Conservation (phyloP, 2,113 vertebrate species). For the Shinisaurus crocodilurus region DNA sequence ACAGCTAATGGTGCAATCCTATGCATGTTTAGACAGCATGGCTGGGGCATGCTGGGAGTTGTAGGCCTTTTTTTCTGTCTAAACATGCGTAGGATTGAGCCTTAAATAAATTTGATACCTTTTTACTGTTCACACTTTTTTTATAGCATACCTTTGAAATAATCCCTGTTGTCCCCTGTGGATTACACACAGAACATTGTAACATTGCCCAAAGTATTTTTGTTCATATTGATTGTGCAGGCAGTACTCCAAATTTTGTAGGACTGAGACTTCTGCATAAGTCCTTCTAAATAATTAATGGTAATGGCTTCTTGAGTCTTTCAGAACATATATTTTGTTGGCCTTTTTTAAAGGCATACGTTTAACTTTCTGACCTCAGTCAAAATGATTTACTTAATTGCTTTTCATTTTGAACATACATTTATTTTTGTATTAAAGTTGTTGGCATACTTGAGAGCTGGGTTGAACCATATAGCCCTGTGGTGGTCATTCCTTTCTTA, state of each 20-base stretch:
- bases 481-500: background rate
- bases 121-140: background rate
- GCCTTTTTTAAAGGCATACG: background rate
- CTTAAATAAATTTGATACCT: no score
- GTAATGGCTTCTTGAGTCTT: background rate
- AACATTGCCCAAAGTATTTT: background rate
- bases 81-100: no score
- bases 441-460: background rate
- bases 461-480: background rate
- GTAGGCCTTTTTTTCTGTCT: no score
- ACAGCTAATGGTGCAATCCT: no score
- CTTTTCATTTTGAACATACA: background rate
- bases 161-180: background rate
- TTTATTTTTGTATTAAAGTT: background rate
- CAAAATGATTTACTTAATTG: background rate
- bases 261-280: background rate
- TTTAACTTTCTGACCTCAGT: background rate
- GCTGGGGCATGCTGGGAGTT: no score
- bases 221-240: background rate
- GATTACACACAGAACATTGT: background rate
- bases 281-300: constrained; percentile 1
- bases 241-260: background rate
- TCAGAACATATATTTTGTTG: background rate
- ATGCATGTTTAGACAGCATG: no score
- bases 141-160: background rate